Evolutionary conservation across 2,888 invertebrate genomes (phyloP), one percentile per base, ranked within the genome.

Genomic region (Nycteola revayana): DNA sequence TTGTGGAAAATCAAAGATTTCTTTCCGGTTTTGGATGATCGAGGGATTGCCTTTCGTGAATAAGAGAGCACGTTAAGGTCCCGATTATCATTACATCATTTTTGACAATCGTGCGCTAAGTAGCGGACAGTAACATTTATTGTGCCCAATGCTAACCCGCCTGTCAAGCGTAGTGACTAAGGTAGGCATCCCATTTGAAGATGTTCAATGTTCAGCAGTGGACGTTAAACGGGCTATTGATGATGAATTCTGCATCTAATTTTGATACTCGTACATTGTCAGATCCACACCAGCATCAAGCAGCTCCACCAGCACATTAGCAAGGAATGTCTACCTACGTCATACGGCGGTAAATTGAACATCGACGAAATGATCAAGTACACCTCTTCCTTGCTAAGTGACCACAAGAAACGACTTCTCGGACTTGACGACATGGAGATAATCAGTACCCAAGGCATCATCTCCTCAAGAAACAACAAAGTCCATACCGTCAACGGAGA

Each of bases 281-380:
- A 92, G 91, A 72, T 91, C 10, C 90, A 94, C 66, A 83, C 90
- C 30, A 91, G 88, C 34, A 55, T 91, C 3, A 90, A 90, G 29
- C 90, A 92, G 6, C 73, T 95, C 5, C 88, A 90, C 44, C 90
- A 92, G 44, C 72, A 83, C 28, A 72, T 95, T 1, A 92, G 93
- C 50, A 60, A 84, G 0, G 84, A 86, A 7, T 93, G 94, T 40
- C 80, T 96, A 24, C 95, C 96, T 0, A 85, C 90, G 11, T 92
- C 92, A 55, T 92, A 93, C 65, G 95, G 95, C 0, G 95, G 95
- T 1, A 78, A 84, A 2, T 90, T 94, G 57, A 91, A 94, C 5
- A 81, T 92, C 66, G 85, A 91, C 11, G 92, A 94, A 45, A 95
- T 96, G 94, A 90, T 95, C 7, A 88, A 89, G 28, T 81, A 90